phyloP scores from a whole-genome alignment of 2,888 invertebrate genomes.

The Alloplasta piceator region DNA sequence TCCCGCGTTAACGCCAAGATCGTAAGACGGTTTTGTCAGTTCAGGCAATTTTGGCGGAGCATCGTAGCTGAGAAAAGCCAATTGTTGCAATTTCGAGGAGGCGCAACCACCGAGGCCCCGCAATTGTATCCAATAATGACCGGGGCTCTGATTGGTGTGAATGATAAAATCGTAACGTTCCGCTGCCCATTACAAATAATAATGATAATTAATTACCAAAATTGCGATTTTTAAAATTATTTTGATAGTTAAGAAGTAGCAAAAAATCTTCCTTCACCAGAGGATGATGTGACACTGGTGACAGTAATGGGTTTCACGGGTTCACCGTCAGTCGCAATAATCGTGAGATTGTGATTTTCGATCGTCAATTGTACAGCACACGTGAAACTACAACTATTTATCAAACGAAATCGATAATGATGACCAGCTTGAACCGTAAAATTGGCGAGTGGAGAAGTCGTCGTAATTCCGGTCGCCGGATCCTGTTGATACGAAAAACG shows the following conservation, averaged over 20 bases:
- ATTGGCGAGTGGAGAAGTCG: not conserved
- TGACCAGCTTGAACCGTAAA: not conserved
- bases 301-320: constrained; percentile 83
- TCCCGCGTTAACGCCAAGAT: constrained; percentile 78
- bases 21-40: constrained; percentile 73
- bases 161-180: constrained; percentile 87
- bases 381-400: constrained; percentile 85
- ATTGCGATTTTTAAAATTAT: not conserved
- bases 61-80: constrained; percentile 84
- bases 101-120: constrained; percentile 85
- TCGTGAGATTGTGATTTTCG: constrained; percentile 84
- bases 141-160: constrained; percentile 81
- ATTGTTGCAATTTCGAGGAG: constrained; percentile 79
- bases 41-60: constrained; percentile 66
- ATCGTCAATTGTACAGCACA: constrained; percentile 84
- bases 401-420: constrained; percentile 61
- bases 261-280: constrained; percentile 82
- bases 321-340: constrained; percentile 85
- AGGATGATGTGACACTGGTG: constrained; percentile 82
- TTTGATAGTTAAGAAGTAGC: constrained; percentile 44
- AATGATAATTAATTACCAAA: not conserved
- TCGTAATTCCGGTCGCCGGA: constrained; percentile 6
- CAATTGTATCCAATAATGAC: constrained; percentile 85
- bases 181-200: constrained; percentile 82
- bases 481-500: not conserved